Percentiles rank a stretch among this genome's conserved stretches.
Conservation (phyloP, 1,140 invertebrate species). For the Pachypeltis micranthus region DNA sequence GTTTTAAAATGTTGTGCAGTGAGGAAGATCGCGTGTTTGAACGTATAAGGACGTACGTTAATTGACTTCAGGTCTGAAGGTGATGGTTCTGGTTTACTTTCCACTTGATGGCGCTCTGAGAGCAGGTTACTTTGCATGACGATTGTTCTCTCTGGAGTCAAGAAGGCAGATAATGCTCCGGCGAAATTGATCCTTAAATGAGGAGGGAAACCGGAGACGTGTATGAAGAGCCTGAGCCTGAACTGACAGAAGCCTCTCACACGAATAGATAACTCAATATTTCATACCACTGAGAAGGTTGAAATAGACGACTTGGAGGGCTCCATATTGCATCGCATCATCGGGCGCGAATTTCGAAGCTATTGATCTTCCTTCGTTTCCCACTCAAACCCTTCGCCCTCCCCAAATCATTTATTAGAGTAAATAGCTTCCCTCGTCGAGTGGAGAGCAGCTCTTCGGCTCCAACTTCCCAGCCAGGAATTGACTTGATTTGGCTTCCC, state of each 20-base stretch:
- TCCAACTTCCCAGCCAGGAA: background rate
- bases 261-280: slow-evolving; percentile 7
- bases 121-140: too few species aligned
- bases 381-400: background rate
- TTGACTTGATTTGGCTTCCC: background rate
- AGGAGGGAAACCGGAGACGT: background rate
- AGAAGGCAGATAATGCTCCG: too few species aligned
- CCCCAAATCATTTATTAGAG: background rate
- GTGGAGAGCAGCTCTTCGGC: background rate
- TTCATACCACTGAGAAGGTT: background rate
- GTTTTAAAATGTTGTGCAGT: too few species aligned
- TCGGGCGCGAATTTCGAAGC: background rate
- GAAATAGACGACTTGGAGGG: background rate
- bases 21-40: too few species aligned
- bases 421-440: background rate
- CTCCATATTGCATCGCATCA: slow-evolving; percentile 2
- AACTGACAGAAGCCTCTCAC: background rate
- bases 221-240: too few species aligned
- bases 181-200: slow-evolving; percentile 2
- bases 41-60: too few species aligned
- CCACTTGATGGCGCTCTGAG: too few species aligned
- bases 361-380: background rate
- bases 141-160: too few species aligned
- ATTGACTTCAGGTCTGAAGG: too few species aligned
- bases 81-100: too few species aligned